Percentiles rank a stretch among this genome's conserved stretches.
These are phyloP conservation scores for Microcebus ravelobensis DNA, from an alignment of 2,113 vertebrate genomes.

Conservation along the genomic window DNA sequence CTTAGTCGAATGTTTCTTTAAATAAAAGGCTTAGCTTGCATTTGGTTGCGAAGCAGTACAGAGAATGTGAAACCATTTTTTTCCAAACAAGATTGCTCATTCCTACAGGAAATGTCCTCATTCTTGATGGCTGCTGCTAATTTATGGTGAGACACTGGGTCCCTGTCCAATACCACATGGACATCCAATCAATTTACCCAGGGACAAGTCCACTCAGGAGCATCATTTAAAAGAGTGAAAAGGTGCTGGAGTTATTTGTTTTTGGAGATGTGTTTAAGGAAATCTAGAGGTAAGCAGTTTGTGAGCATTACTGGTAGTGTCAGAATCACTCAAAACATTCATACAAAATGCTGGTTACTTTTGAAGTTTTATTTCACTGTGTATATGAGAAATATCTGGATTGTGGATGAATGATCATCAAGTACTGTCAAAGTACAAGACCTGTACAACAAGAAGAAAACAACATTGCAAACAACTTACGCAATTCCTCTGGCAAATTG, in stretches of 20 bases:
- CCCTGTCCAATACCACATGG: constrained; percentile 43
- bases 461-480: constrained; percentile 83
- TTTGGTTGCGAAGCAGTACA: constrained; percentile 40
- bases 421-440: constrained; percentile 8
- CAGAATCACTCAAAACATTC: constrained; percentile 54
- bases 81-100: constrained; percentile 63
- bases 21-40: constrained; percentile 67
- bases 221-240: constrained; percentile 16
- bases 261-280: constrained; percentile 8
- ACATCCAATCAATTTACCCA: constrained; percentile 46
- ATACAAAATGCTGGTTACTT: constrained; percentile 53
- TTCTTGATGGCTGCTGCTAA: constrained; percentile 61
- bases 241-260: background rate
- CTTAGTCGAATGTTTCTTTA: constrained; percentile 64
- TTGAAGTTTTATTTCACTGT: constrained; percentile 64
- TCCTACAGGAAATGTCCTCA: constrained; percentile 69
- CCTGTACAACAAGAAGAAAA: constrained; percentile 49
- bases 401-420: constrained; percentile 12
- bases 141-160: constrained; percentile 52
- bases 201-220: constrained; percentile 5
- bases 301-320: constrained; percentile 50
- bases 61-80: constrained; percentile 46
- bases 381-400: constrained; percentile 41
- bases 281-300: constrained; percentile 53
- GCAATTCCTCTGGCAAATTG: constrained; percentile 87